Evolutionary conservation across 2,888 invertebrate genomes (phyloP), one percentile per base, ranked within the genome.

Genomic region (Cactoblastis cactorum): DNA sequence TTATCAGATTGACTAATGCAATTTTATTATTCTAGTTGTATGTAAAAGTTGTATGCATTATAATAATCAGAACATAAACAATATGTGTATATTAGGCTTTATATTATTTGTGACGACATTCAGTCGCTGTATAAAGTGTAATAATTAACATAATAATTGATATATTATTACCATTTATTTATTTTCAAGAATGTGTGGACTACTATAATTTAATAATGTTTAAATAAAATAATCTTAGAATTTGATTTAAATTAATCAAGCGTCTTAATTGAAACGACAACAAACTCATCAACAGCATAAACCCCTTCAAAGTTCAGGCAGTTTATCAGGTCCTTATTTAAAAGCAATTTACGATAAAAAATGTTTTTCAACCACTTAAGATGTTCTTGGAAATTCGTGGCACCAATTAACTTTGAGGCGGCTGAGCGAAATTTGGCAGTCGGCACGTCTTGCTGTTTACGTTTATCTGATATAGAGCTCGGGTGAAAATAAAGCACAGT

Each of bases 371-470:
- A 37, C 45, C 46, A 51, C 33, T 54, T 51, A 49, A 38, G 55
- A 51, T 65, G 61, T 73, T 77, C 70, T 69, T 53, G 60, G 67
- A 76, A 76, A 67, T 63, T 65, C 63, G 69, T 69, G 65, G 68
- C 63, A 68, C 77, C 77, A 80, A 83, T 79, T 80, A 78, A 75
- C 71, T 74, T 69, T 58, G 60, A 59, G 62, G 63, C 61, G 62
- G 62, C 39, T 41, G 19, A 12, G 63, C 54, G 69, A 74, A 77
- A 73, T 80, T 83, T 77, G 80, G 80, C 82, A 82, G 80, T 83
- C 76, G 79, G 80, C 82, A 83, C 81, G 83, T 78, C 67, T 65
- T 62, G 57, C 77, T 69, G 77, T 83, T 75, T 74, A 69, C 57
- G 71, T 65, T 57, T 65, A 77, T 78, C 76, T 66, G 79, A 81